phyloP scores from a whole-genome alignment of 2,888 invertebrate genomes.

The Phengaris arion region DNA sequence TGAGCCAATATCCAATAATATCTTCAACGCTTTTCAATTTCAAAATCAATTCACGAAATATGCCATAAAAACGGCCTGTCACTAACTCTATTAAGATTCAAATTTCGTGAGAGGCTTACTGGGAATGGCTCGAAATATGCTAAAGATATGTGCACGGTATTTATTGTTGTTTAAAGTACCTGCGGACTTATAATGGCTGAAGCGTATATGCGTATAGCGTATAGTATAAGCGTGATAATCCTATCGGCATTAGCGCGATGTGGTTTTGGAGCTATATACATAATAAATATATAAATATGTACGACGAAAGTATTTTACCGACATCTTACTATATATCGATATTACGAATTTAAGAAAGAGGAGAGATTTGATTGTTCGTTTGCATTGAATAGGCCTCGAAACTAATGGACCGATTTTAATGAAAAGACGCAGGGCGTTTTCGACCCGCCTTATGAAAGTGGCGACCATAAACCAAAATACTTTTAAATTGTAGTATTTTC shows the following conservation, averaged over 20 bases:
- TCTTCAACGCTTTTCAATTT: conserved; percentile 2
- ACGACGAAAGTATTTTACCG: too few relatives aligned
- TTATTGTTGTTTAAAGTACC: not conserved
- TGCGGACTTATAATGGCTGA: not conserved
- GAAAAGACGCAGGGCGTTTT: too few relatives aligned
- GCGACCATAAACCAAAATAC: too few relatives aligned
- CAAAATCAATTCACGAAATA: conserved; percentile 4
- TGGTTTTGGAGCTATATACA: not conserved
- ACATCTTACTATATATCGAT: too few relatives aligned
- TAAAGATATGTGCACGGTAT: not conserved
- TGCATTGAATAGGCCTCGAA: too few relatives aligned
- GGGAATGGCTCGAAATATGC: not conserved
- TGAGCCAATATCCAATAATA: not conserved
- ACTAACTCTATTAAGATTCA: not conserved
- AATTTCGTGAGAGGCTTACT: not conserved
- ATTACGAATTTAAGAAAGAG: too few relatives aligned
- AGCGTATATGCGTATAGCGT: too few relatives aligned
- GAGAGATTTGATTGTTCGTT: too few relatives aligned
- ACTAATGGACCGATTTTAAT: too few relatives aligned
- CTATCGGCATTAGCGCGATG: not conserved
- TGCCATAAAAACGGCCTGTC: conserved; percentile 6
- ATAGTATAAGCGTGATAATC: conserved; percentile 3
- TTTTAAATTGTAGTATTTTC: too few relatives aligned
- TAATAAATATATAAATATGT: too few relatives aligned
- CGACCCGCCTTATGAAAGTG: too few relatives aligned